phyloP scores from a whole-genome alignment of 2,888 invertebrate genomes.

The Blastobasis adustella region DNA sequence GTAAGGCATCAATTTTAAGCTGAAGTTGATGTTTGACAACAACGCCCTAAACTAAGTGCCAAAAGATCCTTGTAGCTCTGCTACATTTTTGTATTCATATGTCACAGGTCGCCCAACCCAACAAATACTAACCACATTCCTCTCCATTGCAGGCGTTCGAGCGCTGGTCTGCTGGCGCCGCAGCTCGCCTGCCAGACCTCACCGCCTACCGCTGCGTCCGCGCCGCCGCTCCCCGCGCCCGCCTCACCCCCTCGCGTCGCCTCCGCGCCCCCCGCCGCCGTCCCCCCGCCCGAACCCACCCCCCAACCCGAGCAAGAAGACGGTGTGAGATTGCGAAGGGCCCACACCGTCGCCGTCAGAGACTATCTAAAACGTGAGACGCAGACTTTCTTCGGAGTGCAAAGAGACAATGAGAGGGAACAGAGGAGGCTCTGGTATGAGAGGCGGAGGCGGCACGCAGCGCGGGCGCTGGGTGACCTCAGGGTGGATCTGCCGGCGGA shows the following conservation, averaged over 20 bases:
- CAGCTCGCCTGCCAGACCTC: constrained; percentile 59
- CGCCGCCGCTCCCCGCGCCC: constrained; percentile 50
- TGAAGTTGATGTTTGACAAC: too few relatives aligned
- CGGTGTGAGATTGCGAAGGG: constrained; percentile 61
- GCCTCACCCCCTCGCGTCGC: constrained; percentile 58
- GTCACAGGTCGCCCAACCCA: not conserved
- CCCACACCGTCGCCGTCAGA: constrained; percentile 59
- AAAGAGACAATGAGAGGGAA: constrained; percentile 83
- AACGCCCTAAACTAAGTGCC: too few relatives aligned
- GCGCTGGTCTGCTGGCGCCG: constrained; percentile 61
- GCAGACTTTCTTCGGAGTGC: constrained; percentile 89
- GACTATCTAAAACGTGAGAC: constrained; percentile 86
- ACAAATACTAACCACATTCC: not conserved
- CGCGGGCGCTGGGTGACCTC: constrained; percentile 78
- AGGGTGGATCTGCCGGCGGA: constrained; percentile 75
- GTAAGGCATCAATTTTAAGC: too few relatives aligned
- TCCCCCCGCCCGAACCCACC: constrained; percentile 43
- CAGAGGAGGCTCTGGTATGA: constrained; percentile 87
- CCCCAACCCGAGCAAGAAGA: constrained; percentile 61
- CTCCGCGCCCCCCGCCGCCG: constrained; percentile 35
- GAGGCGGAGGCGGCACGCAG: constrained; percentile 84
- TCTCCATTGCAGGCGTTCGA: constrained; percentile 56
- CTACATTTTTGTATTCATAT: too few relatives aligned
- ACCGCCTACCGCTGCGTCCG: constrained; percentile 41
- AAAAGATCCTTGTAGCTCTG: too few relatives aligned